A percentile compares a stretch with the other conserved stretches of the same genome.
Conservation (phyloP, 2,797 vertebrate genomes). For the Anguilla obscura region DNA sequence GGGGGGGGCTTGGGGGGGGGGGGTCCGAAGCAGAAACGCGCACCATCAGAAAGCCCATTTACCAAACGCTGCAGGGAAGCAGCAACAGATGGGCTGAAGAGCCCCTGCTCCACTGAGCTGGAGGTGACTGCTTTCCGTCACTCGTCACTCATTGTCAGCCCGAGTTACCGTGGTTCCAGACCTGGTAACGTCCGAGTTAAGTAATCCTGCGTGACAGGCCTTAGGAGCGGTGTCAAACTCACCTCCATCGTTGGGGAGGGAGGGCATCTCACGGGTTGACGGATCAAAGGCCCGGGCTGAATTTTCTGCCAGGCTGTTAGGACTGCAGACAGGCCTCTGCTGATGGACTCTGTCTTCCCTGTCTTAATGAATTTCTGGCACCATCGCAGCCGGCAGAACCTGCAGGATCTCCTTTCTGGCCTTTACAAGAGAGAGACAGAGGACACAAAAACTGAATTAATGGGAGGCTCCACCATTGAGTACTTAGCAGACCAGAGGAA, state of each 20-base stretch:
- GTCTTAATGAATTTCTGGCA: slow-evolving; percentile 48
- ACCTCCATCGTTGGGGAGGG: slow-evolving; percentile 92
- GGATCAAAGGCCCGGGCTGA: slow-evolving; percentile 56
- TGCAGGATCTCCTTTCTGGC: slow-evolving; percentile 61
- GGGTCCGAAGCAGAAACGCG: neutral
- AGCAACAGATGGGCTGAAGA: neutral
- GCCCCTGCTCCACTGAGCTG: neutral
- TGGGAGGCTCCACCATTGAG: neutral
- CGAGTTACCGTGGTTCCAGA: neutral
- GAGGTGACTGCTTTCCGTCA: slow-evolving; percentile 32
- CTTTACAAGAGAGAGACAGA: neutral
- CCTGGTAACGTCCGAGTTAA: neutral
- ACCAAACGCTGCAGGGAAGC: slow-evolving; percentile 6
- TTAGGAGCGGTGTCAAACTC: slow-evolving; percentile 56
- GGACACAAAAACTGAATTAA: slow-evolving; percentile 18
- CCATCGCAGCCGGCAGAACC: slow-evolving; percentile 61
- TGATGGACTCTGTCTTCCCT: slow-evolving; percentile 60
- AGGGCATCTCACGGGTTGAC: slow-evolving; percentile 84
- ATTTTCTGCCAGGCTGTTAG: slow-evolving; percentile 65
- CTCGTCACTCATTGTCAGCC: neutral
- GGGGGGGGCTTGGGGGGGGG: too few species aligned
- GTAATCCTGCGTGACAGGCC: slow-evolving; percentile 27
- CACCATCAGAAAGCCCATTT: neutral
- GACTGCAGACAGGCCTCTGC: slow-evolving; percentile 49
- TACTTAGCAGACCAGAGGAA: neutral